Evolutionary conservation across 2,888 invertebrate genomes (phyloP), one percentile per base, ranked within the genome.

Genomic region (Metellina segmentata): DNA sequence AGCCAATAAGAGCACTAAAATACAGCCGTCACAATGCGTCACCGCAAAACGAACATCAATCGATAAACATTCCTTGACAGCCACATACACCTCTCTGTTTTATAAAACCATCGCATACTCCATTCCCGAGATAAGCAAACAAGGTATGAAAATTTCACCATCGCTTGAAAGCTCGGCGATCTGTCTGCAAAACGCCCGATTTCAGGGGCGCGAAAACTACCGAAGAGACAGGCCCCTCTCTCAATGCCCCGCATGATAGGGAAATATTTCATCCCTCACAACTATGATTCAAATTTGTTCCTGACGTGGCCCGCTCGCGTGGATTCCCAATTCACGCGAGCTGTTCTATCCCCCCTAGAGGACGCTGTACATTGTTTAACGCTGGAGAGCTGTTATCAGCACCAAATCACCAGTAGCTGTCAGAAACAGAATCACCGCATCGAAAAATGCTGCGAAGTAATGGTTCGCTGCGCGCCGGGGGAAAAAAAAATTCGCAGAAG

Each of bases 371-470:
- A 85, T 85, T 85, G 85, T 85, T 75, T 85, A 85, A 85, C 75
- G 85, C 75, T 34, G 74, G 19, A 69, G 51, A 51, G 16, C 70
- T 70, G 78, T 71, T 86, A 78, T 86, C 78, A 52, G 86, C 51
- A 34, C 51, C 86, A 78, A 51, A 78, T 78, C 86, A 78, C 78
- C 13, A n/a, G 52, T 49, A 78, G 78, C 86, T 86, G 86, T 86
- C 86, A 86, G 16, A 86, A 78, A 86, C 86, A 86, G 86, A 86
- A 78, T 71, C 86, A 71, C 53, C 49, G 51, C 69, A 77, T 51
- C 49, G 71, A 78, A 86, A 82, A 71, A 49, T 19, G 34, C 34
- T 48, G 6, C 19, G 61, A 69, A 85, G 86, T 78, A 86, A 86
- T 86, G 86, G 75, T 61, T 48, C 75, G n/a, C 85, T 53, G 75